Evolutionary conservation across 2,797 vertebrate species (phyloP).

Genomic region (Eulemur rubriventer): DNA sequence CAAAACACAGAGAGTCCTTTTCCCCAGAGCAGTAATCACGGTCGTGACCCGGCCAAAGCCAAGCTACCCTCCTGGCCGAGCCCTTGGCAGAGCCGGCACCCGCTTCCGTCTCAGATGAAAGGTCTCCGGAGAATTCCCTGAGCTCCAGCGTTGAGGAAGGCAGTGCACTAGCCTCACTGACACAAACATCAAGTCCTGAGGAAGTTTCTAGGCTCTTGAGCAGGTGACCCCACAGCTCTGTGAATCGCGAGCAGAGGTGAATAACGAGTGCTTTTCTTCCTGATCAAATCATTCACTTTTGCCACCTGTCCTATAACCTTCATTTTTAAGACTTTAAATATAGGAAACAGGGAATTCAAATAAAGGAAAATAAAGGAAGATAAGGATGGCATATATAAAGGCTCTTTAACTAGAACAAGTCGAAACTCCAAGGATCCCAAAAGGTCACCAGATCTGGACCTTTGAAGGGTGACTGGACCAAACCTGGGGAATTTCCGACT

Average conservation of each 20-base stretch:
- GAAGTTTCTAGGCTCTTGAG: not conserved
- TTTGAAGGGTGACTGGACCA: not conserved
- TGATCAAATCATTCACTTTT: not conserved
- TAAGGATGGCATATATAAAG: not conserved
- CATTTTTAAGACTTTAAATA: not conserved
- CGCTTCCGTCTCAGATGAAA: too few species aligned
- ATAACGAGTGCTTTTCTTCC: fast-evolving
- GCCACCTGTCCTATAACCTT: too few species aligned
- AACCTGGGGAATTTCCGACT: not conserved
- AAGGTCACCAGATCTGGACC: not conserved
- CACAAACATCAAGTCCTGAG: not conserved
- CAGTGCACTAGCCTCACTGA: too few species aligned
- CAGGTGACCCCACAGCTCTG: too few species aligned
- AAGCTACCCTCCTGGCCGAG: fast-evolving
- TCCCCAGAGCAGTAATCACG: not conserved
- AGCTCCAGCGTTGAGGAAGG: not conserved
- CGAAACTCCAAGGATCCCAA: not conserved
- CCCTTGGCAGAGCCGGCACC: not conserved
- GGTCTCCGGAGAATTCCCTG: fast-evolving
- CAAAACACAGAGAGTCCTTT: not conserved
- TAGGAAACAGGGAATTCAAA: not conserved
- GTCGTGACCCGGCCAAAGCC: not conserved
- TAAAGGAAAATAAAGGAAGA: not conserved
- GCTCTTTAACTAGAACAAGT: not conserved
- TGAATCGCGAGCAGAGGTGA: not conserved